These are phyloP conservation scores for Euplagia quadripunctaria DNA, from an alignment of 2,888 invertebrate genomes.

Conservation along the genomic window DNA sequence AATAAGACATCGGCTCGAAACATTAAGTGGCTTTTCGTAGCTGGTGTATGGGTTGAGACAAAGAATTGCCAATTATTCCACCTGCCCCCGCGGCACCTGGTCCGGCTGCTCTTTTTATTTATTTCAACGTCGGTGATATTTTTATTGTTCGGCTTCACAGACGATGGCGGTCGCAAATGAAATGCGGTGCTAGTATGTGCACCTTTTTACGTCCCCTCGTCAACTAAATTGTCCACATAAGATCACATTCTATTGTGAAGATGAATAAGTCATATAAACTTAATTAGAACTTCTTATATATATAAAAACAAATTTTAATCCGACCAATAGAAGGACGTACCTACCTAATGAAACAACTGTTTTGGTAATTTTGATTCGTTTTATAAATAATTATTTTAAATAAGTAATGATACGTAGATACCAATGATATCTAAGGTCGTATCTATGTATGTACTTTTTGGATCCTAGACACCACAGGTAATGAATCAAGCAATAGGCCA, in stretches of 20 bases:
- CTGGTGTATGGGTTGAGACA: slow-evolving; percentile 79
- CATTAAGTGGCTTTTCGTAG: slow-evolving; percentile 76
- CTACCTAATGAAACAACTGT: too few relatives aligned
- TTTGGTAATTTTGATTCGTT: too few relatives aligned
- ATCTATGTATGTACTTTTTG: not conserved
- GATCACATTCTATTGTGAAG: slow-evolving; percentile 47
- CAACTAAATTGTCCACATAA: slow-evolving; percentile 55
- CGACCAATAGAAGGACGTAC: too few relatives aligned
- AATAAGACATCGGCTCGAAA: slow-evolving; percentile 72
- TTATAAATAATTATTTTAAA: too few relatives aligned
- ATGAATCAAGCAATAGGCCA: not conserved
- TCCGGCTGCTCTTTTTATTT: slow-evolving; percentile 85
- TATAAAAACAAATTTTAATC: not conserved
- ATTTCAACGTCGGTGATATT: slow-evolving; percentile 85
- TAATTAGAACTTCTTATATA: not conserved
- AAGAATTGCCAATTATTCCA: slow-evolving; percentile 87
- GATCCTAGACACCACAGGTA: not conserved
- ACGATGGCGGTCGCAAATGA: slow-evolving; percentile 71
- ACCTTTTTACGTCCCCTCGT: slow-evolving; percentile 61
- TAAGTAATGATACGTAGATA: too few relatives aligned
- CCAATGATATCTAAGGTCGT: not conserved
- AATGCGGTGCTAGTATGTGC: slow-evolving; percentile 62
- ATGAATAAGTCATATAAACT: slow-evolving; percentile 33
- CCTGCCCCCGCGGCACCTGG: slow-evolving; percentile 85
- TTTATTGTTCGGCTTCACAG: slow-evolving; percentile 82